Evolutionary conservation across 2,888 invertebrate genomes (phyloP).

Genomic region (Chironomus tentans): DNA sequence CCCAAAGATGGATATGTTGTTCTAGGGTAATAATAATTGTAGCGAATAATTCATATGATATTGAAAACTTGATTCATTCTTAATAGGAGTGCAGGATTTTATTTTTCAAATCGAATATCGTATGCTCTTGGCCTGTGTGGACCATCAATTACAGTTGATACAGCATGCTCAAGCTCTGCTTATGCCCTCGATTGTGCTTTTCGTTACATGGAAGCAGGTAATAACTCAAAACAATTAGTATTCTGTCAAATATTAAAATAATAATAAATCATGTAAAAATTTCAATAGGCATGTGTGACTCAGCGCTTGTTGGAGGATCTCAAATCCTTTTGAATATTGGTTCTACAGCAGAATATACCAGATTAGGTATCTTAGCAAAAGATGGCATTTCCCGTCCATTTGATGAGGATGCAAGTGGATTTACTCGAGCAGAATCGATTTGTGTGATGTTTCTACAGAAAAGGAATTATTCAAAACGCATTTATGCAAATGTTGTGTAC

Average conservation of each 20-base stretch:
- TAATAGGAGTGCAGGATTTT: background rate
- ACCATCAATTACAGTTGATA: constrained; percentile 74
- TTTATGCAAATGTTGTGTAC: constrained; percentile 55
- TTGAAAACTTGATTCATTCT: background rate
- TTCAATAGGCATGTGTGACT: too few species aligned
- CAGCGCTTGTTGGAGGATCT: too few species aligned
- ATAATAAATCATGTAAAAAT: too few species aligned
- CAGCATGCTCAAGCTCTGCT: constrained; percentile 79
- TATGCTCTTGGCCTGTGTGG: constrained; percentile 68
- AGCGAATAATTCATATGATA: too few species aligned
- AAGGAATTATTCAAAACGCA: constrained; percentile 48
- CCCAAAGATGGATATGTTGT: constrained; percentile 44
- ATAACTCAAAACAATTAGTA: too few species aligned
- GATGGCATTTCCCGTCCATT: constrained; percentile 16
- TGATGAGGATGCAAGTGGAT: constrained; percentile 49
- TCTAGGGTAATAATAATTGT: constrained; percentile 34
- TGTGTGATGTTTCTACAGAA: constrained; percentile 46
- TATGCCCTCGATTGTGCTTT: constrained; percentile 65
- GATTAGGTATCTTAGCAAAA: too few species aligned
- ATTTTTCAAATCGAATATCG: background rate
- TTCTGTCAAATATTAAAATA: too few species aligned
- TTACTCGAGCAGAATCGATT: constrained; percentile 44
- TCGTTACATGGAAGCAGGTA: background rate
- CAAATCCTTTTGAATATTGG: too few species aligned
- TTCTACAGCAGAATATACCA: too few species aligned